phyloP scores from a whole-genome alignment of 2,888 invertebrate genomes.

The Eudemis profundana region DNA sequence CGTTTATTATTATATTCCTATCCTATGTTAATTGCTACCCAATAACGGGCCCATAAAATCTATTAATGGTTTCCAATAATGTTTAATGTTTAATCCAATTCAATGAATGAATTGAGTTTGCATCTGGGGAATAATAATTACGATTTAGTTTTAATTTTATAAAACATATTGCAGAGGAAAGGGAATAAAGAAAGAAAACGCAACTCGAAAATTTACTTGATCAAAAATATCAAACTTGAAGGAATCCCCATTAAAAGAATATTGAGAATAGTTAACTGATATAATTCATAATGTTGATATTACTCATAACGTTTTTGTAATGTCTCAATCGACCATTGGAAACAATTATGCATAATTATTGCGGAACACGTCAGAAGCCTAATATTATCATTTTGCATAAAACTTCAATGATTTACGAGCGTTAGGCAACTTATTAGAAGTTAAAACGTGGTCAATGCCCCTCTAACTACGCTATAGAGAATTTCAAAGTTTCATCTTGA shows the following conservation, averaged over 20 bases:
- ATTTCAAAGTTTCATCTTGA: conserved; percentile 7
- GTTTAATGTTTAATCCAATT: not conserved
- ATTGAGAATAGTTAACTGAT: too few relatives aligned
- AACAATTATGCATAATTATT: not conserved
- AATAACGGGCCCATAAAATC: not conserved
- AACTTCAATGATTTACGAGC: not conserved
- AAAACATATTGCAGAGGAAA: too few relatives aligned
- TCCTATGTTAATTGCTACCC: not conserved
- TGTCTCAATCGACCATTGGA: not conserved
- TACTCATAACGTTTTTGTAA: not conserved
- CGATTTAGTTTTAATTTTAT: too few relatives aligned
- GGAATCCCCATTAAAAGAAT: too few relatives aligned
- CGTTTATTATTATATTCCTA: not conserved
- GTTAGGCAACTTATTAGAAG: not conserved
- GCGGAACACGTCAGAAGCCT: not conserved
- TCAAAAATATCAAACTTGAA: too few relatives aligned
- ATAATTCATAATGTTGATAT: too few relatives aligned
- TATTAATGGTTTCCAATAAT: not conserved
- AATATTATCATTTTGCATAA: not conserved
- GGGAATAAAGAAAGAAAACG: too few relatives aligned
- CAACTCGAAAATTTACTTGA: too few relatives aligned
- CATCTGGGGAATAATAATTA: not conserved
- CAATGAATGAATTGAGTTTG: not conserved
- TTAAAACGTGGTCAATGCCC: conserved; percentile 19
- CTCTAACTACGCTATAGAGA: conserved; percentile 20